Percentiles rank a stretch among this genome's conserved stretches.
phyloP scores from a whole-genome alignment of 2,797 vertebrate species.

The Propithecus deckenii region DNA sequence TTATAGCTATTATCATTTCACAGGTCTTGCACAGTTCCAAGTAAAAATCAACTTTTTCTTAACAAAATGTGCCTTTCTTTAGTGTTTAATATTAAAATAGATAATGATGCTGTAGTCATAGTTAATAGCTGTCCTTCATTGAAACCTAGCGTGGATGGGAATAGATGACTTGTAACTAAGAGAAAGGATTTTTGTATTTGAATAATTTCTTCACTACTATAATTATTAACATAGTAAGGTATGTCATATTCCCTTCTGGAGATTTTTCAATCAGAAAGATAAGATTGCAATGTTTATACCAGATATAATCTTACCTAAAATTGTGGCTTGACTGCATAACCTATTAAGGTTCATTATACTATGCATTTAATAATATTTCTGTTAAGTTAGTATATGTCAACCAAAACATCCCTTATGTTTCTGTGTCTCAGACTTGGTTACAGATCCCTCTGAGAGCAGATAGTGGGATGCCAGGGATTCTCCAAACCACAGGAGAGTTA shows the following conservation, averaged over 20 bases:
- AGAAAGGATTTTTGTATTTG: neutral
- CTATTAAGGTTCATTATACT: neutral
- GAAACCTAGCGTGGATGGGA: neutral
- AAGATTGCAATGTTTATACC: neutral
- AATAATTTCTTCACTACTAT: conserved; percentile 19
- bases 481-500: neutral
- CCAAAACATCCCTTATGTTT: neutral
- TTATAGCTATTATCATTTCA: neutral
- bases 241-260: neutral
- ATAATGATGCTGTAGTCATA: neutral
- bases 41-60: conserved; percentile 22
- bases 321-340: neutral
- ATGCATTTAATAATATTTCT: neutral
- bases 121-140: neutral
- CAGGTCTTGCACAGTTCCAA: neutral
- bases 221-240: neutral
- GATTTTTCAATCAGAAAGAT: conserved; percentile 2
- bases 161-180: neutral
- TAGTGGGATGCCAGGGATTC: neutral
- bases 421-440: neutral
- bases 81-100: neutral
- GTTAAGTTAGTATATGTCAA: neutral
- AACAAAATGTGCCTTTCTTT: neutral
- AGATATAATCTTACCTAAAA: neutral
- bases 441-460: neutral